Evolutionary conservation across 2,888 invertebrate species (phyloP).

Genomic region (Nomada fabriciana): DNA sequence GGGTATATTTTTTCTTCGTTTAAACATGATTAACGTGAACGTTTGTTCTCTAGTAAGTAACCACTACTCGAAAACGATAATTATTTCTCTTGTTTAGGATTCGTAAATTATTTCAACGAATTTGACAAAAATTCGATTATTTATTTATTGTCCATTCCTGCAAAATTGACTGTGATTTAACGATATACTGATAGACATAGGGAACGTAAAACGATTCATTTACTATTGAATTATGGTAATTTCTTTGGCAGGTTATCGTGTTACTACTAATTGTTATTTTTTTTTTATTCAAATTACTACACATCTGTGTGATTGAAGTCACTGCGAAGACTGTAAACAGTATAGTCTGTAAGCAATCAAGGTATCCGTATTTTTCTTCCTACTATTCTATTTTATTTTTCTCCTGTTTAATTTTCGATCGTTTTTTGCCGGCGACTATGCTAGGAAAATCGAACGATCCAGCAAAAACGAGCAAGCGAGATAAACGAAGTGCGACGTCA

Average conservation of each 20-base stretch:
- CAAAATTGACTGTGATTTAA: constrained; percentile 82
- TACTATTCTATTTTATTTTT: constrained; percentile 7
- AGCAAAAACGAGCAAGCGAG: constrained; percentile 38
- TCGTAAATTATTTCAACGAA: constrained; percentile 49
- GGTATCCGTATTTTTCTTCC: constrained; percentile 32
- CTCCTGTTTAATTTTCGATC: constrained; percentile 42
- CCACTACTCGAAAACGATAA: constrained; percentile 3
- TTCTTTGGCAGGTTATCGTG: constrained; percentile 54
- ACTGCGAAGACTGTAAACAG: constrained; percentile 66
- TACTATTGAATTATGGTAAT: constrained; percentile 47
- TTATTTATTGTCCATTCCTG: constrained; percentile 73
- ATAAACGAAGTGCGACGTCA: constrained; percentile 52
- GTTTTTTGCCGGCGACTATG: constrained; percentile 63
- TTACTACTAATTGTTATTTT: constrained; percentile 52
- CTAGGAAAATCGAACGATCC: constrained; percentile 60
- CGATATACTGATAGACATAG: constrained; percentile 73
- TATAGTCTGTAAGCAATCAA: constrained; percentile 56
- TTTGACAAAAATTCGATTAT: constrained; percentile 52
- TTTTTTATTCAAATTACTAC: constrained; percentile 55
- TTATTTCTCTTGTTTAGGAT: constrained; percentile 27
- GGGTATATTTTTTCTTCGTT: constrained; percentile 49
- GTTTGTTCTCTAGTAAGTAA: constrained; percentile 18
- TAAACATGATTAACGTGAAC: constrained; percentile 31
- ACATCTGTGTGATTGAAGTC: constrained; percentile 59
- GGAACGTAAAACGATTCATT: constrained; percentile 60